Base-by-base conservation (phyloP, 2,888 invertebrate genomes). In the Emesis russula region DNA sequence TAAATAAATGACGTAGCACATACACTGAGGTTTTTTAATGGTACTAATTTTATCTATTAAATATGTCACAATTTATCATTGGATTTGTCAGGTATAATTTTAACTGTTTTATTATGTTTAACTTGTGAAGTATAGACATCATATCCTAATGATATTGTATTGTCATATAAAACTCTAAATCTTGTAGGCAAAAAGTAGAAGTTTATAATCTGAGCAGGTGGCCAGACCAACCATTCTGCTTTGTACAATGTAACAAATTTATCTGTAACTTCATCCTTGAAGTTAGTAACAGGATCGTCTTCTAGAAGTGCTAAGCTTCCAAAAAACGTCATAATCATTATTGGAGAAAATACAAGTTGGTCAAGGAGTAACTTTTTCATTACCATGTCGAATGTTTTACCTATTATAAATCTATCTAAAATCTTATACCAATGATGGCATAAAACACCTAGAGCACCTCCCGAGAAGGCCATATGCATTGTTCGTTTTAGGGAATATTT, bases 141-240 rank as follows among this genome's bases (percentile, higher is more conserved):
- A 97, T 99, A 99, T 0, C 99, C 99, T 96, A 99, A 98, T 44
- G 99, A 99, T 96, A 99, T 99, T 0, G 99, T 99, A 96, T 99
- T 99, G 96, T 99, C 99, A 97, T 99, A 99, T 41, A 99, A 98
- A 53, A 99, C 99, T 95, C 99, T 98, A 97, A 99, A 99, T 95
- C 98, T 99, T 9, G 99, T 99, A 2, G 99, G 99, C 93, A 99
- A 97, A 96, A 99, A 99, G 96, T 99, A 99, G 97, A 99, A 99
- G 97, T 99, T 99, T 38, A 99, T 98, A 66, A 99, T 98, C 97
- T 99, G 99, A 0, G 99, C 99, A 0, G 99, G 99, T 0, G 99
- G 99, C 99, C 99, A 99, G 6, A 99, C 99, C 89, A 99, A 97
- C 99, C 99, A 99, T 96, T 99, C 99, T 0, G 99, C 99, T 25